These are phyloP conservation scores for Cyprinodon variegatus DNA, from an alignment of 2,113 vertebrate genomes.

Conservation along the genomic window DNA sequence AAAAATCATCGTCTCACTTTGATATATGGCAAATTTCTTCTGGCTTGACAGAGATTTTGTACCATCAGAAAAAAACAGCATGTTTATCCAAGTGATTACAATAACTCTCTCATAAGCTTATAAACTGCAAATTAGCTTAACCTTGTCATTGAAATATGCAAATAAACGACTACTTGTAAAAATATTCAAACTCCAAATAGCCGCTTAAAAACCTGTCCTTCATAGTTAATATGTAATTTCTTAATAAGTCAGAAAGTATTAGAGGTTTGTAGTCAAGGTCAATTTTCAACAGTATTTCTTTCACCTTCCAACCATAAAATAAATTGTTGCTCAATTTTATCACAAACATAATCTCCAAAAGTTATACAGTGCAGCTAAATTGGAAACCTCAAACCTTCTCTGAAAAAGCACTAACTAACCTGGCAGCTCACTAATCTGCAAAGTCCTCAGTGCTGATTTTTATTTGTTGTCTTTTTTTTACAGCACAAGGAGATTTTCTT, in stretches of 20 bases:
- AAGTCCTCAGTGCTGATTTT: slow-evolving; percentile 7
- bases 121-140: not conserved
- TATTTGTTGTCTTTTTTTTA: not conserved
- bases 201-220: not conserved
- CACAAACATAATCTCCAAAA: slow-evolving; percentile 33
- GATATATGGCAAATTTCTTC: too few species aligned
- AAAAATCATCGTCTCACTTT: too few species aligned
- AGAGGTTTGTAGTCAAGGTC: not conserved
- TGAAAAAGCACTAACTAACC: slow-evolving; percentile 21
- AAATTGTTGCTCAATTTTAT: slow-evolving; percentile 41
- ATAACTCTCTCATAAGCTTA: not conserved
- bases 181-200: slow-evolving; percentile 12
- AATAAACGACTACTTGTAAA: not conserved
- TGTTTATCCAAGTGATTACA: not conserved
- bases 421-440: slow-evolving; percentile 14
- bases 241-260: not conserved
- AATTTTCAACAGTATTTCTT: slow-evolving; percentile 1
- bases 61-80: not conserved
- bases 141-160: not conserved
- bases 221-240: not conserved
- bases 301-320: slow-evolving; percentile 32
- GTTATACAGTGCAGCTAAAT: slow-evolving; percentile 38
- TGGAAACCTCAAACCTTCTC: slow-evolving; percentile 25
- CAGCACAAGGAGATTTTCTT: slow-evolving; percentile 6
- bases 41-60: not conserved